Percentiles rank a stretch among this genome's conserved stretches.
Evolutionary conservation across 2,888 invertebrate genomes (phyloP).

Genomic region (Scaptomyza flava): DNA sequence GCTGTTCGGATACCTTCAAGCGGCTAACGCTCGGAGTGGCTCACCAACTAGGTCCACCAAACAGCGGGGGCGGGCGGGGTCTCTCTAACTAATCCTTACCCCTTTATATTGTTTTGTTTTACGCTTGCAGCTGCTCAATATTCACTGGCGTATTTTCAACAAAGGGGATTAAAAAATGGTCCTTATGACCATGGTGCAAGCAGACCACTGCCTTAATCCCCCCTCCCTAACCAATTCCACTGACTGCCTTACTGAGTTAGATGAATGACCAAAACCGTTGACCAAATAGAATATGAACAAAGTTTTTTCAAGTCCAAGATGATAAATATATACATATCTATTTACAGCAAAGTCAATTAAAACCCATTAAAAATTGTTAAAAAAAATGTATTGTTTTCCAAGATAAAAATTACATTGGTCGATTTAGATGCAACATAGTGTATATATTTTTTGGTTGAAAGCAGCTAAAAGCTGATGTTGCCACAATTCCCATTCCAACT

Average conservation of each 20-base stretch:
- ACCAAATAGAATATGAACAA: no score
- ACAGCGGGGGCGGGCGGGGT: not conserved
- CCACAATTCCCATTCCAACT: no score
- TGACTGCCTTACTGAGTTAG: no score
- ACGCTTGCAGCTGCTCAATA: constrained; percentile 61
- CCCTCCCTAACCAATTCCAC: no score
- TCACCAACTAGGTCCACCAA: not conserved
- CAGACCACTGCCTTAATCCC: no score
- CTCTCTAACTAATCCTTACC: not conserved
- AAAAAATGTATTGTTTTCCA: not conserved
- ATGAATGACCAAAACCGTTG: no score
- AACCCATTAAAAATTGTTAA: no score
- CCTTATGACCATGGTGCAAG: no score
- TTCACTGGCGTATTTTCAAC: constrained; percentile 59
- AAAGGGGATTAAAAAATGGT: constrained; percentile 62
- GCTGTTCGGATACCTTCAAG: constrained; percentile 36
- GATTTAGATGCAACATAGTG: constrained; percentile 15
- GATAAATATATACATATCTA: no score
- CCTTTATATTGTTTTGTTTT: not conserved
- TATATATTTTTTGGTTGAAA: constrained; percentile 38
- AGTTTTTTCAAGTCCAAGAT: no score
- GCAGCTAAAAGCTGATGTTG: not conserved
- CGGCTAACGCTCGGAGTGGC: constrained; percentile 17
- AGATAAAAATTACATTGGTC: constrained; percentile 34
- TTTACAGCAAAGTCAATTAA: not conserved